Evolutionary conservation across 2,888 invertebrate genomes (phyloP), one percentile per base, ranked within the genome.

Genomic region (Deilephila porcellus): DNA sequence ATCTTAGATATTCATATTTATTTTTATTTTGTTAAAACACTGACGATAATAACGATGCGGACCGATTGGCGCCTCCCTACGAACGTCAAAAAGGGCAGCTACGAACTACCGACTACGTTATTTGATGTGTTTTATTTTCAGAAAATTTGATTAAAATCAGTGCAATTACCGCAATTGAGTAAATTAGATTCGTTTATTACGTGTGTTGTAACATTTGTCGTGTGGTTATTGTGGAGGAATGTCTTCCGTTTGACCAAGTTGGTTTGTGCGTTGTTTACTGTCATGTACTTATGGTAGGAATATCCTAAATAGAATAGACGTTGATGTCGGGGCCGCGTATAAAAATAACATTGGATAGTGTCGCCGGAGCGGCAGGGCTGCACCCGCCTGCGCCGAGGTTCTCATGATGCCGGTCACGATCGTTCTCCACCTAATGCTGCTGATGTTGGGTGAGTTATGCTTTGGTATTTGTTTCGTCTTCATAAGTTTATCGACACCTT

Each of bases 311-410:
- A 90, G 92, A 93, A 82, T 90, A 91, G 90, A 91, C 90, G 86
- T 91, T 91, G 87, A 92, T 92, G 93, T 92, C 91, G 93, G 90
- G 92, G 89, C 86, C 90, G 91, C 83, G 89, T 93, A 88, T 90
- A 93, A 92, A 94, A 94, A 94, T 94, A 94, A 94, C 93, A 91
- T 90, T 88, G 88, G 86, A 85, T 89, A 87, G 86, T 90, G 87
- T 89, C 86, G 85, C 88, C 85, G 85, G 84, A 84, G 87, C 87
- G 86, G 86, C 82, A 88, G 87, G 84, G 82, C 85, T 88, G 86
- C 86, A 83, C 86, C 84, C 87, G 85, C 82, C 84, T 86, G 85
- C 84, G 86, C 84, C 83, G 85, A 86, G 85, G 81, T 83, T 83
- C 79, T 86, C 79, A 88, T 82, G 79, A 91, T 90, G 89, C 83